Evolutionary conservation across 2,888 invertebrate species (phyloP).

Genomic region (Lissonota sp.): DNA sequence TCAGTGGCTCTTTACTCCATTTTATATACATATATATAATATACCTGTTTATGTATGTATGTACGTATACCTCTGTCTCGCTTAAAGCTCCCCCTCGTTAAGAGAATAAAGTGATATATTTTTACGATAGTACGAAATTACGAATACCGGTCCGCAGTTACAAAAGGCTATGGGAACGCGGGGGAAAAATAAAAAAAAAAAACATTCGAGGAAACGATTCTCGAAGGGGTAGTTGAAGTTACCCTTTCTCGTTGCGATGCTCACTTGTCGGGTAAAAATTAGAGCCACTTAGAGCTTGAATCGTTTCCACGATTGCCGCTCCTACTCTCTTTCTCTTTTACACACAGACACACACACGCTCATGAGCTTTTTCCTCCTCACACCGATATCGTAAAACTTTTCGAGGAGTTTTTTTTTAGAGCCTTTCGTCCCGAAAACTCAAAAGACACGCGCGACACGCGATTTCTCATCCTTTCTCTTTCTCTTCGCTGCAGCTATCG

Average conservation of each 20-base stretch:
- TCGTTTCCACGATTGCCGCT: slow-evolving; percentile 43
- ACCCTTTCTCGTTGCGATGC: slow-evolving; percentile 25
- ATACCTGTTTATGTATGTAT: background rate
- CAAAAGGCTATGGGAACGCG: background rate
- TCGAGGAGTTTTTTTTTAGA: slow-evolving; percentile 45
- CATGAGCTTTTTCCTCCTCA: slow-evolving; percentile 24
- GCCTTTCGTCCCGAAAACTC: slow-evolving; percentile 38
- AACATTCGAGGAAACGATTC: slow-evolving; percentile 34
- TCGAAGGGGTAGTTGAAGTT: slow-evolving; percentile 39
- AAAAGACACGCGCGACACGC: slow-evolving; percentile 57
- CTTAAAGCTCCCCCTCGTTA: slow-evolving; percentile 13
- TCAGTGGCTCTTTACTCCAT: background rate
- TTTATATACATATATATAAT: slow-evolving; percentile 21
- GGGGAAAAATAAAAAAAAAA: background rate
- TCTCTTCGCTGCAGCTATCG: slow-evolving; percentile 4
- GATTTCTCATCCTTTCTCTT: slow-evolving; percentile 3
- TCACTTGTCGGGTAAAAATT: slow-evolving; percentile 56
- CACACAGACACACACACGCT: background rate
- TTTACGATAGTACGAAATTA: slow-evolving; percentile 31
- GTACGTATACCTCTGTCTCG: slow-evolving; percentile 4
- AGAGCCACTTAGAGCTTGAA: slow-evolving; percentile 49
- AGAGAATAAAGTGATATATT: slow-evolving; percentile 36
- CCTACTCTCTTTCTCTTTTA: background rate
- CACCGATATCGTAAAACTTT: slow-evolving; percentile 35
- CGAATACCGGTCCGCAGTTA: slow-evolving; percentile 6